These are phyloP conservation scores for Psophia crepitans DNA, from an alignment of 2,113 vertebrate species.

Conservation along the genomic window DNA sequence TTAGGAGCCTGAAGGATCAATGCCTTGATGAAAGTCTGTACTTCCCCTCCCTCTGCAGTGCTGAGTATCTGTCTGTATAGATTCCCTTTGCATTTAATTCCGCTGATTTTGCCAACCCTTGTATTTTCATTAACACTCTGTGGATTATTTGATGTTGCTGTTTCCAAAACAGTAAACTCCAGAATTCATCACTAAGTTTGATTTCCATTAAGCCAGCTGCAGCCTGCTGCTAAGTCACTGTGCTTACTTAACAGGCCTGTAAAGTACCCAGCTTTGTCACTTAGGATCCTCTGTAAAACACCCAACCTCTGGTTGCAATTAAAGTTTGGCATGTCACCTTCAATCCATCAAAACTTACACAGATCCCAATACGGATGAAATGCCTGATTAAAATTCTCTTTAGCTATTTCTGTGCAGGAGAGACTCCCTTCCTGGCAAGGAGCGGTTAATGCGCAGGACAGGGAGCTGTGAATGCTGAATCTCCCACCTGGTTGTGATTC, in stretches of 20 bases:
- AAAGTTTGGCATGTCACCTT: neutral
- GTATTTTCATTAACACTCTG: neutral
- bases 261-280: conserved; percentile 1
- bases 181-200: neutral
- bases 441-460: fast-evolving
- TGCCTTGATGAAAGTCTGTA: neutral
- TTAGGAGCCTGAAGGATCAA: neutral
- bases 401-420: neutral
- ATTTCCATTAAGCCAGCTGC: neutral
- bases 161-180: neutral
- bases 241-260: neutral
- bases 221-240: neutral
- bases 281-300: neutral
- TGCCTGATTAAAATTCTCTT: neutral
- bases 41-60: neutral
- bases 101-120: neutral
- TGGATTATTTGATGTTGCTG: neutral
- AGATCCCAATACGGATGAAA: neutral
- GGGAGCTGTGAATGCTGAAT: neutral
- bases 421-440: fast-evolving
- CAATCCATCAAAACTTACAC: neutral
- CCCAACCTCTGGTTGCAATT: neutral
- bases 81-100: neutral
- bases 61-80: neutral
- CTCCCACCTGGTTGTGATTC: neutral